phyloP scores from a whole-genome alignment of 2,113 vertebrate species.

The Varanus komodoensis region DNA sequence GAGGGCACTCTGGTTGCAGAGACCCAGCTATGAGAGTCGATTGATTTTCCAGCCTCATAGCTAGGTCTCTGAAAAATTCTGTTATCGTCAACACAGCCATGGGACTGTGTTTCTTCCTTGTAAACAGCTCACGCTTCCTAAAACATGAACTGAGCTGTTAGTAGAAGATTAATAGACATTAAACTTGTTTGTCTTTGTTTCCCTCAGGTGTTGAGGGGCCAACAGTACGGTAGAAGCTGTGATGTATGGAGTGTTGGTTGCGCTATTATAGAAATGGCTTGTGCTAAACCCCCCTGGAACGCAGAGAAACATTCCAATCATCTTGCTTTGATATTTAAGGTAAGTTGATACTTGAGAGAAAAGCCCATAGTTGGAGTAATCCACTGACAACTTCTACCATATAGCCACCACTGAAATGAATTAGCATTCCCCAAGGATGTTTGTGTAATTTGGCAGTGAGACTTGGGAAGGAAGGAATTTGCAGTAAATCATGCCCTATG shows the following conservation, averaged over 20 bases:
- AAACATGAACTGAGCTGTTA: neutral
- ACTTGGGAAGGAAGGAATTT: neutral
- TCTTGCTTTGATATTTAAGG: slow-evolving; percentile 93
- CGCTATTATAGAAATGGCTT: slow-evolving; percentile 92
- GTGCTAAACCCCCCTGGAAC: slow-evolving; percentile 93
- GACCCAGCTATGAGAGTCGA: too few relatives aligned
- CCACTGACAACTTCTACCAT: neutral
- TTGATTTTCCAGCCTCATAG: too few relatives aligned
- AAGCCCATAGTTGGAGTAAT: neutral
- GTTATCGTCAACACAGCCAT: too few relatives aligned
- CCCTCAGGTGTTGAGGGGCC: slow-evolving; percentile 87
- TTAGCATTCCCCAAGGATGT: neutral
- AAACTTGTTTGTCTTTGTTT: slow-evolving; percentile 27
- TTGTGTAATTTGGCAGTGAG: neutral
- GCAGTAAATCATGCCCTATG: neutral
- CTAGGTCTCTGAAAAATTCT: too few relatives aligned
- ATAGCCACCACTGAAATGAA: neutral
- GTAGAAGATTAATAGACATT: neutral
- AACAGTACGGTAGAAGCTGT: slow-evolving; percentile 92
- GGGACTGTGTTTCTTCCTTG: neutral
- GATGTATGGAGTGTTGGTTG: slow-evolving; percentile 95
- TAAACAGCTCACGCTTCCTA: neutral
- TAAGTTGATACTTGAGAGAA: slow-evolving; percentile 53
- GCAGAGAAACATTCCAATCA: slow-evolving; percentile 94
- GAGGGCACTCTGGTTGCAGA: too few relatives aligned